Evolutionary conservation across 2,113 vertebrate species (phyloP), one percentile per base, ranked within the genome.

Genomic region (Antennarius striatus): DNA sequence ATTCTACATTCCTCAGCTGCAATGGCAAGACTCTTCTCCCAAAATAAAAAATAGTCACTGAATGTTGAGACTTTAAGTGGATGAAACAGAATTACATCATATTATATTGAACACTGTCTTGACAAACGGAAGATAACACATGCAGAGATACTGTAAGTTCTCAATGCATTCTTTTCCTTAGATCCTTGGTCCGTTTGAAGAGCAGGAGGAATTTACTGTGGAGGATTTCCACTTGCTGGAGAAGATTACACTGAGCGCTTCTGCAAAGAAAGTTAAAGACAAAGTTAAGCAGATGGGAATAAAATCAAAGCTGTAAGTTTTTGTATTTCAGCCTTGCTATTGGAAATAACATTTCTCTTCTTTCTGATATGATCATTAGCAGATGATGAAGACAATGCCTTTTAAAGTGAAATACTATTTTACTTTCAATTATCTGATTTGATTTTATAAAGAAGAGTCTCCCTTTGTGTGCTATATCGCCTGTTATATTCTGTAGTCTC

Each of bases 201-300:
- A 94, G 77, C 90, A 91, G 63, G 91, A 93, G 17, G 92, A 93
- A 68, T 94, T 98, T 63, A 88, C 80, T 74, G 47, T 75, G 55
- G 96, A 98, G 86, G 96, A 99, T 88, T 99, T 99, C 76, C 88
- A 90, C 64, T 91, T 99, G 77, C 86, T 99, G 84, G 95, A 98
- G 89, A 96, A 93, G 85, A 91, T 95, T 80, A 95, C 95, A 4
- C 91, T 94, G 43, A 93, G 89, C 71, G 86, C 91, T 50, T 95
- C 93, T 53, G 93, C 92, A 29, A 91, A 95, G 72, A 95, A 96
- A 86, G 93, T 99, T 85, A 94, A 94, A 93, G 80, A 68, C 69
- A 73, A 93, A 89, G 92, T 98, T 83, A 95, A 95, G 90, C 91
- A 93, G 90, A 96, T 95, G 91, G 90, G 89, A 53, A 71, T 92